Evolutionary conservation across 2,797 vertebrate species (phyloP), one percentile per base, ranked within the genome.

Genomic region (Pogonophryne albipinna): DNA sequence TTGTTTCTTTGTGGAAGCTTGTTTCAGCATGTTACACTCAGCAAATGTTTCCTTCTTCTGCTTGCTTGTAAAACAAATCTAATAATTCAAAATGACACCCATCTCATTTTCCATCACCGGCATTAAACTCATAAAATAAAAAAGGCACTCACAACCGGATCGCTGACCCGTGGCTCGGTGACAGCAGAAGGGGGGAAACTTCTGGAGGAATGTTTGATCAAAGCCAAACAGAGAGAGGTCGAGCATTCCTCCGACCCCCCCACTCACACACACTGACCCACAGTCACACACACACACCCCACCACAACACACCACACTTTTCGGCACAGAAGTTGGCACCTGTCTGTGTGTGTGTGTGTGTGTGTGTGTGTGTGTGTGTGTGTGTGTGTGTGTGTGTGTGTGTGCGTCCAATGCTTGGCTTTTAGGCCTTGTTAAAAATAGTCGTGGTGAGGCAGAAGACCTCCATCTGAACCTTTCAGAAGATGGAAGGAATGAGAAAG

Each of bases 201-300:
- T 95, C 94, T 93, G 90, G 71, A 95, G 96, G 96, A 97, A 97
- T 96, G 96, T 90, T 82, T 90, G 91, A 96, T 96, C 96, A 97
- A 94, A 94, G 95, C 95, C 95, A 96, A 94, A 88, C 87, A 92
- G 95, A 55, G 68, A 51, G 80, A 86, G 92, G 95, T 93, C 91
- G 92, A 76, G 90, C 96, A 96, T 94, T 95, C 95, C 95, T 92
- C 83, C 89, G 27, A 27, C 27, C 27, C 27, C 27, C 27, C 27
- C 27, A 93, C 95, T 94, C 89, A 84, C 87, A 90, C 84, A 83
- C 90, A 93, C 92, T 93, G 34, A 89, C 87, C 95, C 93, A 91
- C 90, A 93, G 95, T 95, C 94, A 94, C 94, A 76, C 17, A 85
- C 89, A 84, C 87, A 90, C 88, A 79, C 90, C 84, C 77, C 85